Evolutionary conservation across 2,888 invertebrate genomes (phyloP).

Genomic region (Stenoptilia bipunctidactyla): DNA sequence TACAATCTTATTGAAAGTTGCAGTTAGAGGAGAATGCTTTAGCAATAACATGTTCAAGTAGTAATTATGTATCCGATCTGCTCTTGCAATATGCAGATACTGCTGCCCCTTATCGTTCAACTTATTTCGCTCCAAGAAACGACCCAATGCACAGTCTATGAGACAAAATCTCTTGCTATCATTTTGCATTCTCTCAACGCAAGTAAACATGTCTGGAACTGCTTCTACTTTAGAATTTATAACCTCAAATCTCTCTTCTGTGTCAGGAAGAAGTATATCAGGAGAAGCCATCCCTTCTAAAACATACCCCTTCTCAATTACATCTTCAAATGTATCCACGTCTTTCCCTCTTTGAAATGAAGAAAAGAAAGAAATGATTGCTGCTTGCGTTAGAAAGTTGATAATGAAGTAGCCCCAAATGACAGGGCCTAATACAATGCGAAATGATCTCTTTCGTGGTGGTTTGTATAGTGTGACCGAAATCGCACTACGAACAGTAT

Average conservation of each 20-base stretch:
- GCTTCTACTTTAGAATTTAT: constrained; percentile 42
- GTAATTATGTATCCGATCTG: constrained; percentile 50
- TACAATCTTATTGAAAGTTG: constrained; percentile 35
- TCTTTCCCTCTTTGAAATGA: constrained; percentile 50
- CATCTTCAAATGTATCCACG: constrained; percentile 52
- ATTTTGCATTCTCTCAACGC: constrained; percentile 34
- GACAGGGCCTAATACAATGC: constrained; percentile 38
- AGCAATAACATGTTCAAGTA: constrained; percentile 42
- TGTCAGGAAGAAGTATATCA: constrained; percentile 47
- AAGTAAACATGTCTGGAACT: constrained; percentile 31
- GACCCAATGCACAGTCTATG: constrained; percentile 49
- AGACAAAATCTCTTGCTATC: constrained; percentile 46
- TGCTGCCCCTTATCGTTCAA: constrained; percentile 48
- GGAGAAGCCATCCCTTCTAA: constrained; percentile 57
- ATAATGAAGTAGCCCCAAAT: constrained; percentile 55
- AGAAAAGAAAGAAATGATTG: constrained; percentile 52
- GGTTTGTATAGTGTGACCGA: constrained; percentile 36
- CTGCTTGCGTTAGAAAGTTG: constrained; percentile 53
- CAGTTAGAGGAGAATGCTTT: constrained; percentile 41
- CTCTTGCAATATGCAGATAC: constrained; percentile 43
- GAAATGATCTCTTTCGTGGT: constrained; percentile 34
- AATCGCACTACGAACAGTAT: constrained; percentile 38
- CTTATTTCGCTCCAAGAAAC: constrained; percentile 37
- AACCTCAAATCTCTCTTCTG: constrained; percentile 34
- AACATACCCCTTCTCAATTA: constrained; percentile 43